Conservation (phyloP, 2,888 invertebrate species). For the Mythimna vitellina region DNA sequence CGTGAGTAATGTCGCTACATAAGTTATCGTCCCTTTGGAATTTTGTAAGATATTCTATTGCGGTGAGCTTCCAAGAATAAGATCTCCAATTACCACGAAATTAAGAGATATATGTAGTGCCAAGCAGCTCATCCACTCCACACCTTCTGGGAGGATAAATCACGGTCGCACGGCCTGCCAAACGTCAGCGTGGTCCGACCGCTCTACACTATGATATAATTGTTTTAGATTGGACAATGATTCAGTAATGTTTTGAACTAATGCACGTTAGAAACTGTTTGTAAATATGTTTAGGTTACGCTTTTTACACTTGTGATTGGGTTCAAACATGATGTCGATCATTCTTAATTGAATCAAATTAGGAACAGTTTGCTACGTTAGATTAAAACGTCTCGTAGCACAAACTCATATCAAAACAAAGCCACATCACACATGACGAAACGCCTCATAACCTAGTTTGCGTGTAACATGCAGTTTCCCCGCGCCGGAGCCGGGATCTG, state of each 20-base stretch:
- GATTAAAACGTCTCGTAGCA: neutral
- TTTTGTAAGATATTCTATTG: constrained; percentile 22
- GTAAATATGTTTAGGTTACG: constrained; percentile 33
- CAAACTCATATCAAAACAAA: constrained; percentile 23
- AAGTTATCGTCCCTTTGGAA: constrained; percentile 37
- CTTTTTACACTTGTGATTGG: constrained; percentile 9
- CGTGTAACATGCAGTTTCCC: constrained; percentile 47
- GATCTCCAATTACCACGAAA: constrained; percentile 54
- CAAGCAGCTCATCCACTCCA: constrained; percentile 58
- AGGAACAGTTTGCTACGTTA: neutral
- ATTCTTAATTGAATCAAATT: constrained; percentile 5
- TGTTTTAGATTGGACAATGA: constrained; percentile 59
- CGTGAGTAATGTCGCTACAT: constrained; percentile 25
- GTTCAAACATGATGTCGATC: constrained; percentile 2
- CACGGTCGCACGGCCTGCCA: constrained; percentile 55
- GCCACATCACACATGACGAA: constrained; percentile 31
- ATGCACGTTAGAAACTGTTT: constrained; percentile 30
- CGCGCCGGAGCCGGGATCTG: constrained; percentile 60
- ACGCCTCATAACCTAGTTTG: constrained; percentile 53
- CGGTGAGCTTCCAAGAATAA: constrained; percentile 32
- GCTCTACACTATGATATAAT: constrained; percentile 52
- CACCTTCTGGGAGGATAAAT: constrained; percentile 63
- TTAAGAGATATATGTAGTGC: constrained; percentile 53
- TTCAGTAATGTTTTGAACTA: constrained; percentile 48
- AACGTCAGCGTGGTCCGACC: constrained; percentile 32